Percentiles rank a stretch among this genome's conserved stretches.
These are phyloP conservation scores for Pinna nobilis DNA, from an alignment of 1,140 invertebrate species.

Conservation along the genomic window DNA sequence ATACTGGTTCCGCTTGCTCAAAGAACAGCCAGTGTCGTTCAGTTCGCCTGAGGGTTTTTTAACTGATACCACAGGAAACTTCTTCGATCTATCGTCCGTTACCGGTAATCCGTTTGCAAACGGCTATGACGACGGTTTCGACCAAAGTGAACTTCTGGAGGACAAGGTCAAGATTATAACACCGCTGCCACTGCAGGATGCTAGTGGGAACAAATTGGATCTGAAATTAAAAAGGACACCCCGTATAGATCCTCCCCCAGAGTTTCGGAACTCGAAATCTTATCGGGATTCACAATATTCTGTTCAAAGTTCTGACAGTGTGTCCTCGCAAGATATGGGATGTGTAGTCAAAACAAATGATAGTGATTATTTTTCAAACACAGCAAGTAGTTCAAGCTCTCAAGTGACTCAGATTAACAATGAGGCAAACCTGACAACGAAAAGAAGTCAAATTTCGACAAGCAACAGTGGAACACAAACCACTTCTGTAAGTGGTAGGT, in stretches of 20 bases:
- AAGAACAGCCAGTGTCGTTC: constrained; percentile 24
- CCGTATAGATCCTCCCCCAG: constrained; percentile 64
- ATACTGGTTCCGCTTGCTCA: constrained; percentile 35
- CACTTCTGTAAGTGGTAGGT: not conserved
- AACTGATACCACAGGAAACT: constrained; percentile 1
- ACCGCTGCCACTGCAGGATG: constrained; percentile 56
- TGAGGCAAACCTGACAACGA: not conserved
- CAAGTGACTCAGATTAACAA: not conserved
- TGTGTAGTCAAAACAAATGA: constrained; percentile 16
- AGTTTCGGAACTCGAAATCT: constrained; percentile 45
- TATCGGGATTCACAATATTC: constrained; percentile 41
- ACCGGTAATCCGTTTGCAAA: constrained; percentile 48
- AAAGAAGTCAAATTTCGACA: not conserved
- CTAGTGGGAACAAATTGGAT: constrained; percentile 59
- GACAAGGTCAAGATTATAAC: constrained; percentile 56
- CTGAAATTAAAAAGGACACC: constrained; percentile 51
- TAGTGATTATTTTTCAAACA: constrained; percentile 42
- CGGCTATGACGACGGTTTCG: constrained; percentile 37
- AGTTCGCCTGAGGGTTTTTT: constrained; percentile 33
- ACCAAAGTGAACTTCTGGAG: constrained; percentile 20
- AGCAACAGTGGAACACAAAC: not conserved
- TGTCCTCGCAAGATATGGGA: constrained; percentile 26
- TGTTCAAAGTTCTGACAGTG: constrained; percentile 36
- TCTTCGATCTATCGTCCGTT: constrained; percentile 30
- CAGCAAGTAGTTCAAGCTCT: constrained; percentile 13